These are phyloP conservation scores for Leptinotarsa lineolata DNA, from an alignment of 1,140 invertebrate species.

Conservation along the genomic window DNA sequence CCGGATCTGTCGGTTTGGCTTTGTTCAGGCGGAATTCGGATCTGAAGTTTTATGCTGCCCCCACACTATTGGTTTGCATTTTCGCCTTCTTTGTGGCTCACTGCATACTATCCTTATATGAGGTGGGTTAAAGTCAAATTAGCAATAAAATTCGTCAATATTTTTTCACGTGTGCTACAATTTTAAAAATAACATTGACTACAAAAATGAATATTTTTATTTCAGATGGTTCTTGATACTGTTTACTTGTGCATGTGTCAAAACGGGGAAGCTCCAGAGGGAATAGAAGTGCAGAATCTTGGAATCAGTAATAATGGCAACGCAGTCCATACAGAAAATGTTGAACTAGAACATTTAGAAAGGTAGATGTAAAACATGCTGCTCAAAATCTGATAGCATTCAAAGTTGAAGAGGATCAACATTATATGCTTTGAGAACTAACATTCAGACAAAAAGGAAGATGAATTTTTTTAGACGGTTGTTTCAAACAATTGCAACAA, in stretches of 20 bases:
- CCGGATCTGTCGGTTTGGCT: constrained; percentile 73
- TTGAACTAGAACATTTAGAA: constrained; percentile 49
- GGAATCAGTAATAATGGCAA: constrained; percentile 59
- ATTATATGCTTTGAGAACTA: too few species aligned
- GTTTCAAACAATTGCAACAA: too few species aligned
- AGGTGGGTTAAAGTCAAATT: constrained; percentile 65
- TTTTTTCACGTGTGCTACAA: background rate
- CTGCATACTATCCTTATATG: constrained; percentile 90
- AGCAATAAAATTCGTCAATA: constrained; percentile 14
- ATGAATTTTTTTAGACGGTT: too few species aligned
- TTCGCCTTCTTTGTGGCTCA: constrained; percentile 93
- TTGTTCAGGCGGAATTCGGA: constrained; percentile 73
- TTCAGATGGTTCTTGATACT: constrained; percentile 92
- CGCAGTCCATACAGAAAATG: constrained; percentile 42
- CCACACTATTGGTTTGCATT: constrained; percentile 83
- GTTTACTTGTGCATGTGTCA: constrained; percentile 94
- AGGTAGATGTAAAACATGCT: constrained; percentile 16
- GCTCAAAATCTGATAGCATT: background rate
- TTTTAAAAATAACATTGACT: too few species aligned
- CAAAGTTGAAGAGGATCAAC: too few species aligned
- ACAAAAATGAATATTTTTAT: constrained; percentile 28
- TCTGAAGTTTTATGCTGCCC: constrained; percentile 81
- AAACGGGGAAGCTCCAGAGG: constrained; percentile 62
- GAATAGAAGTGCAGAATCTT: constrained; percentile 58
- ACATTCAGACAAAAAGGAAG: too few species aligned